Evolutionary conservation across 2,888 invertebrate genomes (phyloP), one percentile per base, ranked within the genome.

Genomic region (Caenorhabditis sp.): DNA sequence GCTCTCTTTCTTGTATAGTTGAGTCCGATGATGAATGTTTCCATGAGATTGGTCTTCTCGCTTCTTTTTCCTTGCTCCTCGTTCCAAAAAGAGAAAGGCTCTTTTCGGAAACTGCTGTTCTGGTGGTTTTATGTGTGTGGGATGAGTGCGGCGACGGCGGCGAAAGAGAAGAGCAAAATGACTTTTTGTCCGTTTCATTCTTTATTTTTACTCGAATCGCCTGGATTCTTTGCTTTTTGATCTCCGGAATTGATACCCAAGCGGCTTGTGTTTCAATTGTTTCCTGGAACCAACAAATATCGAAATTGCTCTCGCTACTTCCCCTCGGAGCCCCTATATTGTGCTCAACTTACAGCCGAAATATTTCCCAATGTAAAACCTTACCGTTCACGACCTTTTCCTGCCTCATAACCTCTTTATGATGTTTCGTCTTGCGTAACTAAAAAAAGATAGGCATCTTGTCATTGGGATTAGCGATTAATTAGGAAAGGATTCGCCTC

Each of bases 1-100:
- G n/a, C n/a, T n/a, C n/a, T n/a, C n/a, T n/a, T n/a, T n/a, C 70
- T 70, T 59, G 70, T 70, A 70, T 70, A 70, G 70, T 61, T 30
- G 15, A 15, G 43, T 43, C 68, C 58, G 46, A 70, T 70, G 70
- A 70, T 70, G 59, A 70, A 70, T 70, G 70, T 70, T 70, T 70
- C 59, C 53, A 59, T 59, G 56, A 58, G 70, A 66, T 66, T 66
- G 6, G 35, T 13, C 56, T 43, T 26, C 22, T 45, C n/a, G n/a
- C 35, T 45, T 43, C 45, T 46, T 45, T 17, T 39, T 22, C 32
- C 45, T 58, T 13, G 8, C 43, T 48, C 37, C 13, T 30, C 26
- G 15, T 6, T 22, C 46, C 26, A 32, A 65, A 65, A 66, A 50
- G n/a, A n/a, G n/a, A n/a, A n/a, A n/a, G n/a, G n/a, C n/a, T n/a